phyloP scores from a whole-genome alignment of 1,140 invertebrate species.

The Trichoplusia ni region DNA sequence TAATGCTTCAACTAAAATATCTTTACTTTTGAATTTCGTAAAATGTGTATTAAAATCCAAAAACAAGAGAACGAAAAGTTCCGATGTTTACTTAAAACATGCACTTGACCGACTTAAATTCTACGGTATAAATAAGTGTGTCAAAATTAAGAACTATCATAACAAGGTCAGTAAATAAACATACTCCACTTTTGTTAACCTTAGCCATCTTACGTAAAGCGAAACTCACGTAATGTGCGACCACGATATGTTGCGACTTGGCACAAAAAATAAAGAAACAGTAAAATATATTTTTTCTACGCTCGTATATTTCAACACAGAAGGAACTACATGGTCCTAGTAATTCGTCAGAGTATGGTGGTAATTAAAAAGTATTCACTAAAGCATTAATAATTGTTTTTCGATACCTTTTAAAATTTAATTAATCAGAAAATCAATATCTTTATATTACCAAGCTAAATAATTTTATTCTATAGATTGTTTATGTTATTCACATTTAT shows the following conservation, averaged over 20 bases:
- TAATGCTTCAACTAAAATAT: too few relatives aligned
- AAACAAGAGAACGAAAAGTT: neutral
- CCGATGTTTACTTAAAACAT: neutral
- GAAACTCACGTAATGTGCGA: conserved; percentile 2
- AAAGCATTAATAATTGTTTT: too few relatives aligned
- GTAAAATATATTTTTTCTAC: neutral
- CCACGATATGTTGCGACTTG: neutral
- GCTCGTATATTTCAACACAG: too few relatives aligned
- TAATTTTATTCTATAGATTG: too few relatives aligned
- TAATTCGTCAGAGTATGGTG: neutral
- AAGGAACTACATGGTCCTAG: too few relatives aligned
- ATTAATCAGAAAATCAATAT: too few relatives aligned
- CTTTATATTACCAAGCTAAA: too few relatives aligned
- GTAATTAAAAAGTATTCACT: too few relatives aligned
- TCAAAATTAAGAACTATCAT: conserved; percentile 19
- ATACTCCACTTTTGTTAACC: conserved; percentile 32
- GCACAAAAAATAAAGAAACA: neutral
- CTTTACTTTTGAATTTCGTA: too few relatives aligned
- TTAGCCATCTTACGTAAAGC: conserved; percentile 30
- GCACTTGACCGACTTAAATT: conserved; percentile 16
- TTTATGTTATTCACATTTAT: too few relatives aligned
- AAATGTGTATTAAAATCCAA: too few relatives aligned
- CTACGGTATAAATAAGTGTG: neutral
- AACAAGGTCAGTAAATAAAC: conserved; percentile 6
- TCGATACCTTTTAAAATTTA: too few relatives aligned